Base-by-base conservation (phyloP, 2,888 invertebrate genomes). In the Folsomia manolachei region DNA sequence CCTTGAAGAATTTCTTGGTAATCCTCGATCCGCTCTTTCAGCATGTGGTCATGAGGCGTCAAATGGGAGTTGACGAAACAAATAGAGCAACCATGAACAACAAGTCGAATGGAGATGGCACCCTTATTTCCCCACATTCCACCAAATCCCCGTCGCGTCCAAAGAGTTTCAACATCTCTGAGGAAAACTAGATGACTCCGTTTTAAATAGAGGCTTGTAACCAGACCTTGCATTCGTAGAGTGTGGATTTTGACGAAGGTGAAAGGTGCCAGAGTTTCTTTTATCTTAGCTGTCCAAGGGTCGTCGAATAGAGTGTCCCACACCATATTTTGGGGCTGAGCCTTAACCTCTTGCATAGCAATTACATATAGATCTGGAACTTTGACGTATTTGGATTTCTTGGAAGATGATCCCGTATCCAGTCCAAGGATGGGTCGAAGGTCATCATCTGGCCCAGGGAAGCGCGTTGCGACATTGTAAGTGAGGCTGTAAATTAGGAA, bases 111-210 rank as follows among this genome's bases (percentile, higher is more conserved):
- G 83, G 93, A 94, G 0, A 95, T 93, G 1, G 93, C 96, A 23
- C 97, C 97, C 87, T 97, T 97, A 85, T 96, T 97, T 27, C 97
- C 97, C 96, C 95, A 96, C 85, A 94, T 89, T 70, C 96, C 97
- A 27, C 91, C 91, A 75, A 96, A 87, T 1, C 97, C 97, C 70
- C 96, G 95, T 81, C 91, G 90, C 0, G 95, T 95, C 81, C 91
- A 93, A 82, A 92, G 91, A 1, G 92, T 89, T 83, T 96, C 94
- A 70, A 97, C 89, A 82, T 93, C 91, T 77, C 93, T 87, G 63
- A 96, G 84, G 85, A 91, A 90, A n/a, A 89, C 86, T 2, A 97
- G 85, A 85, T 95, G 93, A 81, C 89, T 89, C 79, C 92, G 87
- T 76, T 91, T 88, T 27, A 91, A 89, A 83, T 92, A 96, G 18